phyloP scores from a whole-genome alignment of 2,797 vertebrate species.

The Fratercula arctica region DNA sequence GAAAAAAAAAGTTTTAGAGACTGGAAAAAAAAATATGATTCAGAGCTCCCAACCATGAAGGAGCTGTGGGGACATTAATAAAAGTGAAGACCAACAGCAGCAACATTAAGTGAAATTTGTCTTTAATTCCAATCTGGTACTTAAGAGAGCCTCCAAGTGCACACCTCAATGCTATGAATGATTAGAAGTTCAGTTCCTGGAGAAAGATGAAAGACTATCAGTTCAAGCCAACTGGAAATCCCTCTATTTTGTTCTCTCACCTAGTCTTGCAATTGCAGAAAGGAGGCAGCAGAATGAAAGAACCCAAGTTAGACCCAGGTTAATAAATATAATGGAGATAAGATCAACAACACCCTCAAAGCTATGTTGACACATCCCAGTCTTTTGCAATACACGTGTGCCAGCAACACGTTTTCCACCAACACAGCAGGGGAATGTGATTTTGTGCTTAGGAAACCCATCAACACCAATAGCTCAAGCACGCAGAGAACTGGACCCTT shows the following conservation, averaged over 20 bases:
- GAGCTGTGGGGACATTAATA: background rate
- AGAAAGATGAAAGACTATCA: background rate
- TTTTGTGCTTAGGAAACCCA: background rate
- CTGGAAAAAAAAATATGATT: background rate
- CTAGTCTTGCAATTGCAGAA: background rate
- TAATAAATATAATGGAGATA: conserved; percentile 37
- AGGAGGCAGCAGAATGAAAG: background rate
- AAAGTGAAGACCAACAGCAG: background rate
- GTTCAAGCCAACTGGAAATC: background rate
- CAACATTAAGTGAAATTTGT: background rate
- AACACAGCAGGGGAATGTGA: background rate
- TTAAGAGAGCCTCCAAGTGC: background rate
- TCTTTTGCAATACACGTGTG: conserved; percentile 34
- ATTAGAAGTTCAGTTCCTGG: background rate
- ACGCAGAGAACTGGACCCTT: background rate
- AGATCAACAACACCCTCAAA: background rate
- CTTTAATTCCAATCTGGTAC: background rate
- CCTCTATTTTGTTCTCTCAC: background rate
- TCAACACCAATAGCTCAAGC: background rate
- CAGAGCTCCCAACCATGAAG: background rate
- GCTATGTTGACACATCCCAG: background rate
- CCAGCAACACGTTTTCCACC: conserved; percentile 20
- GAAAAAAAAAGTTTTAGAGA: background rate
- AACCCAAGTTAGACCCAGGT: background rate
- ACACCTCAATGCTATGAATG: background rate